Base-by-base conservation (phyloP, 1,140 invertebrate species). In the Bombus terrestris region DNA sequence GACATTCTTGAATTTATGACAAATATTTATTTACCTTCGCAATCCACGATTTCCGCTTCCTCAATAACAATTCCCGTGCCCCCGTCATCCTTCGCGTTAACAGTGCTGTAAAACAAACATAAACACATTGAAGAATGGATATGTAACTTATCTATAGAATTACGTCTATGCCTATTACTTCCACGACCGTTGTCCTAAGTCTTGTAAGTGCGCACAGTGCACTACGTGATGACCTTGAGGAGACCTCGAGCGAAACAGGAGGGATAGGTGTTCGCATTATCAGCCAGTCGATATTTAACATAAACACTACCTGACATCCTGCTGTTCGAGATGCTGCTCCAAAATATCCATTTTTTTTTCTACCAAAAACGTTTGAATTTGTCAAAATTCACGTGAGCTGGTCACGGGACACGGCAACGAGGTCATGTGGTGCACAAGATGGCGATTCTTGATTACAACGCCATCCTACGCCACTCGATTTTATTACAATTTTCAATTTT, bases 361-460 rank as follows among this genome's bases (percentile, higher is more conserved):
- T 87, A 87, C 83, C 83, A 89, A 92, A 93, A 94, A 92, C 87
- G 94, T 95, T 95, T 95, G 94, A 95, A 95, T 95, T 94, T 94
- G 93, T 93, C 93, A 93, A 95, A 95, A 95, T 95, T 95, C 95
- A 95, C 95, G 95, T 95, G 95, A 95, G 94, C 93, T 95, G 95
- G 95, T 95, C 95, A 95, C 95, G 95, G 94, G 95, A 95, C 94
- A 95, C 95, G 91, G 91, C 94, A 95, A 95, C 93, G 94, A 95
- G 94, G 95, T 95, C 95, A 95, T 95, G 95, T 95, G 95, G 94
- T 95, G 88, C 88, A 92, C 88, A 95, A 95, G 90, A 95, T 95
- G 95, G 94, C 94, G 92, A 76, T 76, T 64, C 8, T 72, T 78
- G 89, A 89, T 32, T 85, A 87, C 88, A 89, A 90, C 91, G 91